phyloP scores from a whole-genome alignment of 1,140 invertebrate species.

The Drosophila leontia region DNA sequence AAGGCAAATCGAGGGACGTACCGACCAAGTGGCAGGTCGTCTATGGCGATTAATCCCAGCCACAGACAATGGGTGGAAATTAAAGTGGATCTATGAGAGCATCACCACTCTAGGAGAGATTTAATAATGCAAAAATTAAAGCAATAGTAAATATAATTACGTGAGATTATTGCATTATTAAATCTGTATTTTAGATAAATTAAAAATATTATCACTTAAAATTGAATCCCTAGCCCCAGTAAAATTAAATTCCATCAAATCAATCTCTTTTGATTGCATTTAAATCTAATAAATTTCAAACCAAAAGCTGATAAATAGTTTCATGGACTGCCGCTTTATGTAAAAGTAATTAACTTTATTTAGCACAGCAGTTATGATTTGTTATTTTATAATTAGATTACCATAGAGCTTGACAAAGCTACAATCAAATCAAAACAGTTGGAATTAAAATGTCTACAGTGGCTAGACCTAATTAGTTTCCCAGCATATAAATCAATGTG shows the following conservation, averaged over 20 bases:
- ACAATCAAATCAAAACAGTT: constrained; percentile 19
- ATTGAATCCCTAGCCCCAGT: neutral
- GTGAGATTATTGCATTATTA: too few species aligned
- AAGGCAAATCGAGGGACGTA: too few species aligned
- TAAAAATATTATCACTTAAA: neutral
- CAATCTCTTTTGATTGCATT: constrained; percentile 11
- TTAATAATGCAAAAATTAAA: too few species aligned
- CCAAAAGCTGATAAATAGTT: neutral
- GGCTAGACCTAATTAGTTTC: constrained; percentile 6
- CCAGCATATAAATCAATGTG: constrained; percentile 15
- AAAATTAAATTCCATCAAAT: neutral
- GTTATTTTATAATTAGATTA: constrained; percentile 11
- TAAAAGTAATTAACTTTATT: constrained; percentile 10
- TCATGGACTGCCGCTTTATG: neutral
- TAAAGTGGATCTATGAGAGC: too few species aligned
- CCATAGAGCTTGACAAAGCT: neutral
- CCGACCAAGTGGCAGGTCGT: too few species aligned
- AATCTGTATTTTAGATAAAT: neutral
- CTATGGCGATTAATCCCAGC: too few species aligned
- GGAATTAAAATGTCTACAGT: constrained; percentile 11
- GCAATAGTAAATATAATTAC: too few species aligned
- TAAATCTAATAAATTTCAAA: constrained; percentile 1
- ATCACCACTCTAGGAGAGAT: too few species aligned
- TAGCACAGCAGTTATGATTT: constrained; percentile 4
- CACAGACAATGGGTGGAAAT: too few species aligned